Percentiles rank a stretch among this genome's conserved stretches.
Conservation (phyloP, 1,140 invertebrate species). For the Leguminivora glycinivorella region DNA sequence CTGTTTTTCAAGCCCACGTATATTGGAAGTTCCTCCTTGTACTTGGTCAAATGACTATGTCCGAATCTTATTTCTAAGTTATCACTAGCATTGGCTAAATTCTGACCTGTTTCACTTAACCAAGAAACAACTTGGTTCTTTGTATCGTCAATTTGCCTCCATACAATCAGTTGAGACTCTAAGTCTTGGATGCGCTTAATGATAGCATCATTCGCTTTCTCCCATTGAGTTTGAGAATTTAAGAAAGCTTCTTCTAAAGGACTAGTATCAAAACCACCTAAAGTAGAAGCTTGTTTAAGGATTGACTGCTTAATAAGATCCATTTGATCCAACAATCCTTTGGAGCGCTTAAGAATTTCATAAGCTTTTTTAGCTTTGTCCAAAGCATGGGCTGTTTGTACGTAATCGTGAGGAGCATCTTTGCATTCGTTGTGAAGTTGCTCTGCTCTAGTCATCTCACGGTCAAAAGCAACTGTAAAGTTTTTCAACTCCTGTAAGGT, state of each 20-base stretch:
- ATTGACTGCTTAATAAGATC: constrained; percentile 86
- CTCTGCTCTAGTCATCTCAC: constrained; percentile 84
- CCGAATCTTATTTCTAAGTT: constrained; percentile 90
- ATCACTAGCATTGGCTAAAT: constrained; percentile 85
- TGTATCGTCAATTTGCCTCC: constrained; percentile 93
- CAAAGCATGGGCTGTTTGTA: constrained; percentile 81
- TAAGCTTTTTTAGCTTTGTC: constrained; percentile 88
- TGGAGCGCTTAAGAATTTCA: constrained; percentile 86
- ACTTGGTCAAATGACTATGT: constrained; percentile 88
- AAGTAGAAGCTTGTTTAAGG: constrained; percentile 85
- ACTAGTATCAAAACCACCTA: constrained; percentile 85
- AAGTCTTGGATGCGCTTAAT: constrained; percentile 86
- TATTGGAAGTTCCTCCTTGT: constrained; percentile 90
- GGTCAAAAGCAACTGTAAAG: constrained; percentile 83
- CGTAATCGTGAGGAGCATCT: constrained; percentile 83
- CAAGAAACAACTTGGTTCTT: constrained; percentile 91
- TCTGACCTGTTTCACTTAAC: constrained; percentile 89
- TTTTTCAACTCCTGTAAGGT: constrained; percentile 88
- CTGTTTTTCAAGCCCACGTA: constrained; percentile 87
- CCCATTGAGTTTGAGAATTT: constrained; percentile 85
- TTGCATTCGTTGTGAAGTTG: constrained; percentile 80
- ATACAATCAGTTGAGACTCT: constrained; percentile 93
- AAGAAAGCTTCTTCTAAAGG: constrained; percentile 83
- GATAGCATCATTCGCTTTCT: constrained; percentile 84
- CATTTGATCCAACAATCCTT: constrained; percentile 86